These are phyloP conservation scores for Amphiprion clarkii DNA, from an alignment of 2,797 vertebrate genomes.

Conservation along the genomic window DNA sequence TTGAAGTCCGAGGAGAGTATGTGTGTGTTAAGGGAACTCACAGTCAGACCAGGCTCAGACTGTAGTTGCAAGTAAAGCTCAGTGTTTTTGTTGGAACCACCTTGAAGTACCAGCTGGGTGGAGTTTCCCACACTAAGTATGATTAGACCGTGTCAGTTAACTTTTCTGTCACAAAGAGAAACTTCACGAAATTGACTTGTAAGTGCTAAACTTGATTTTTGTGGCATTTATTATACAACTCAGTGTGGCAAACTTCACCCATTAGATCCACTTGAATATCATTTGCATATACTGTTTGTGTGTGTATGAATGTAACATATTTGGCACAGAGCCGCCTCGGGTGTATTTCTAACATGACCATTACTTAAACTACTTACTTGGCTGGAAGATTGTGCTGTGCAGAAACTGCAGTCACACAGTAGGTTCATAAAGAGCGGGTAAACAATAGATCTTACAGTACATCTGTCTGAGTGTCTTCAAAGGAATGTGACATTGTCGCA, in stretches of 20 bases:
- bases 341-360: slow-evolving; percentile 36
- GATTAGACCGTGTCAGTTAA: neutral
- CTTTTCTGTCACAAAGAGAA: neutral
- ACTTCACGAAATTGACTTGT: slow-evolving; percentile 13
- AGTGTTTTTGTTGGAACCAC: slow-evolving; percentile 41
- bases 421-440: neutral
- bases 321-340: slow-evolving; percentile 10
- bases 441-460: neutral
- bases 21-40: slow-evolving; percentile 34
- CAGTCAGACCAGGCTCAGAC: slow-evolving; percentile 34
- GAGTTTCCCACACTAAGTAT: slow-evolving; percentile 38
- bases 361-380: slow-evolving; percentile 10
- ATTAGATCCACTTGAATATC: slow-evolving; percentile 48
- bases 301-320: slow-evolving; percentile 15
- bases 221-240: slow-evolving; percentile 20
- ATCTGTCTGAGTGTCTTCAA: neutral
- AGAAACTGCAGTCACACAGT: slow-evolving; percentile 9
- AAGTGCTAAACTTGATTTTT: slow-evolving; percentile 19
- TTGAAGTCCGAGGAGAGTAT: neutral
- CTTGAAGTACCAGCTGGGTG: slow-evolving; percentile 43
- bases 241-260: slow-evolving; percentile 28
- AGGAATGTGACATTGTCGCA: slow-evolving; percentile 20
- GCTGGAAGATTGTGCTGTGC: slow-evolving; percentile 13
- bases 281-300: slow-evolving; percentile 27
- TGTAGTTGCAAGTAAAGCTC: slow-evolving; percentile 31